A percentile compares a stretch with the other conserved stretches of the same genome.
Evolutionary conservation across 2,888 invertebrate genomes (phyloP).

Genomic region (Hypselothyrea guttata): DNA sequence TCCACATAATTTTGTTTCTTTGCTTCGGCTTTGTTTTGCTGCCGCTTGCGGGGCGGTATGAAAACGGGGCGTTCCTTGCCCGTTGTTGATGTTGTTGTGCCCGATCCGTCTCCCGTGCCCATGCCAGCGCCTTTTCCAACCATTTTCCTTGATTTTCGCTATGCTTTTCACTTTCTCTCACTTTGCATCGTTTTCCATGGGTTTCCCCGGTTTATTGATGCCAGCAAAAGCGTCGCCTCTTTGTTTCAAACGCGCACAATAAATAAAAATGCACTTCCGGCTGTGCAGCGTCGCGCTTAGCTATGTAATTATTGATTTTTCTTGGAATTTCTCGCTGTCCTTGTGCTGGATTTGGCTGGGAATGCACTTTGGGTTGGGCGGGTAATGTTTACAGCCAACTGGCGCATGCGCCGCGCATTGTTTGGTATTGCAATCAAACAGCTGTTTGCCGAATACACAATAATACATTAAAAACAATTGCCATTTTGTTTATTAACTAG

Average conservation of each 20-base stretch:
- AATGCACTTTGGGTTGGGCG: constrained; percentile 52
- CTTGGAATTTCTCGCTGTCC: constrained; percentile 64
- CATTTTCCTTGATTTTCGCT: constrained; percentile 53
- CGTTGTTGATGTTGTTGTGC: too few relatives aligned
- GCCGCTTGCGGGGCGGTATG: constrained; percentile 85
- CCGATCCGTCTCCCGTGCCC: constrained; percentile 56
- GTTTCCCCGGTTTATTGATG: background rate
- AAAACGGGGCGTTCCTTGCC: constrained; percentile 83
- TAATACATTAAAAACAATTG: background rate
- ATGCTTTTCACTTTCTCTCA: background rate
- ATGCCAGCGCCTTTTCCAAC: constrained; percentile 71
- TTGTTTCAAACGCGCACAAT: constrained; percentile 34
- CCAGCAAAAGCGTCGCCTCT: too few relatives aligned
- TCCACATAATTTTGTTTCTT: constrained; percentile 84
- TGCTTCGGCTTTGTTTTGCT: constrained; percentile 83
- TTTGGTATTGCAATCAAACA: constrained; percentile 50
- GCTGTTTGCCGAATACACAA: constrained; percentile 8
- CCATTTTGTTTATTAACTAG: too few relatives aligned
- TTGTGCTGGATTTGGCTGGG: constrained; percentile 76
- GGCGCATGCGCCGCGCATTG: constrained; percentile 49
- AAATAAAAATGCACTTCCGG: constrained; percentile 69
- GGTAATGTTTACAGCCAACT: constrained; percentile 56
- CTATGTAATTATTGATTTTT: constrained; percentile 79
- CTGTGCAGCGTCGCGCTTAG: constrained; percentile 30
- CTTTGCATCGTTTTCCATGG: constrained; percentile 26